These are phyloP conservation scores for Stichodactyla mertensii DNA, from an alignment of 64 coral and sea anemone species.

Conservation along the genomic window DNA sequence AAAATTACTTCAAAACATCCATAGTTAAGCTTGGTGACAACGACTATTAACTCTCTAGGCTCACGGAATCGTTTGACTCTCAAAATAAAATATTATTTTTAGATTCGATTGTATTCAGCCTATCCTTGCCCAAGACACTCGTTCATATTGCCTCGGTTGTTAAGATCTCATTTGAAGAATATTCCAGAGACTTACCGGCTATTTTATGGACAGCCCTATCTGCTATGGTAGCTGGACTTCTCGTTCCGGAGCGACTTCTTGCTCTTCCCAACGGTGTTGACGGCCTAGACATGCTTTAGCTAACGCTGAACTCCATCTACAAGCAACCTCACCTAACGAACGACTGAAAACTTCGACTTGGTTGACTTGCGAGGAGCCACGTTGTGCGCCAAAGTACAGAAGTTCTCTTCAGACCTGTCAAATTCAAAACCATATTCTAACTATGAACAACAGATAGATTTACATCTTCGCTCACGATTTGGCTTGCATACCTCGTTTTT, in stretches of 20 bases:
- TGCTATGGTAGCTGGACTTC: slow-evolving; percentile 46
- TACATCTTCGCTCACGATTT: neutral
- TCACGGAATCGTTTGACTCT: neutral
- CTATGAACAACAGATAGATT: neutral
- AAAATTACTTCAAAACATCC: slow-evolving; percentile 14
- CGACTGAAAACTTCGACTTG: neutral
- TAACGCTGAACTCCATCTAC: neutral
- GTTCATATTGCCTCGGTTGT: neutral
- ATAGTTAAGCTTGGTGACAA: neutral
- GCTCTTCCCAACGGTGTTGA: slow-evolving; percentile 37
- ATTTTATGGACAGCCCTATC: slow-evolving; percentile 62
- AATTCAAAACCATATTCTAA: slow-evolving; percentile 5
- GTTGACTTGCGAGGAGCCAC: neutral
- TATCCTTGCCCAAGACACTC: neutral
- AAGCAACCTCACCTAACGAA: neutral
- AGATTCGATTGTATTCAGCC: neutral
- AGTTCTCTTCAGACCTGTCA: slow-evolving; percentile 18
- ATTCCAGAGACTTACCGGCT: slow-evolving; percentile 36
- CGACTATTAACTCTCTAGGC: neutral
- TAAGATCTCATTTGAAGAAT: neutral
- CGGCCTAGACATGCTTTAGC: slow-evolving; percentile 49
- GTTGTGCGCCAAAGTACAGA: neutral
- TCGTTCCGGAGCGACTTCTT: slow-evolving; percentile 47
- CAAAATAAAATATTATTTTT: neutral
- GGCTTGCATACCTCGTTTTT: neutral